Percentiles rank a stretch among this genome's conserved stretches.
Evolutionary conservation across 2,113 vertebrate genomes (phyloP).

Genomic region (Labeo catla): DNA sequence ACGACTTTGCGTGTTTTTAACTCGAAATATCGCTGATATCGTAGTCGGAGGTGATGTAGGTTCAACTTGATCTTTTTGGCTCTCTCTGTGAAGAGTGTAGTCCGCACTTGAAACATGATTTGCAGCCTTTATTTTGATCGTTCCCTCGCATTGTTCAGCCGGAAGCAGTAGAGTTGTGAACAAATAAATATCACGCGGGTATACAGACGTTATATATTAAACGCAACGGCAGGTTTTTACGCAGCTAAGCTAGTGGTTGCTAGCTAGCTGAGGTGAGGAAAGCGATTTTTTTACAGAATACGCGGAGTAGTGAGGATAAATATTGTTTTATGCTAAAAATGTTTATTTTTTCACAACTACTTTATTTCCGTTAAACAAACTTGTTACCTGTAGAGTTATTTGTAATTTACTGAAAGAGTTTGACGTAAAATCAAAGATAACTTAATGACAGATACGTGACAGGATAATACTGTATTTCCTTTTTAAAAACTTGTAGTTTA

Average conservation of each 20-base stretch:
- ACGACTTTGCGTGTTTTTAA: slow-evolving; percentile 7
- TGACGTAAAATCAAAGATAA: neutral
- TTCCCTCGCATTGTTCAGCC: slow-evolving; percentile 34
- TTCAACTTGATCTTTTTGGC: slow-evolving; percentile 66
- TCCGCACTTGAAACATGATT: slow-evolving; percentile 40
- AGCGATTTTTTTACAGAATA: slow-evolving; percentile 32
- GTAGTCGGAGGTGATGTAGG: slow-evolving; percentile 62
- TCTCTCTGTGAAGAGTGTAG: slow-evolving; percentile 49
- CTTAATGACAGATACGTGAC: neutral
- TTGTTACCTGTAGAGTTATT: neutral
- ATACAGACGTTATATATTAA: slow-evolving; percentile 58
- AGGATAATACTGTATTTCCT: neutral
- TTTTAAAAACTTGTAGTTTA: neutral
- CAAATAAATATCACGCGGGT: slow-evolving; percentile 44
- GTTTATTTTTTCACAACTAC: too few species aligned
- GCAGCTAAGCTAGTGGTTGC: slow-evolving; percentile 74
- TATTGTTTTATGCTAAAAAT: slow-evolving; percentile 23
- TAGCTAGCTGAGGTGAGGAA: slow-evolving; percentile 64
- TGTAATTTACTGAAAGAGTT: neutral
- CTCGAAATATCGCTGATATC: slow-evolving; percentile 43
- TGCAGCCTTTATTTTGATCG: slow-evolving; percentile 34
- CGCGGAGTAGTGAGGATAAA: slow-evolving; percentile 45
- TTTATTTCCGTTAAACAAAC: neutral
- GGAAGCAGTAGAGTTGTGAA: slow-evolving; percentile 40
- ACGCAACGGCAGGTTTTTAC: slow-evolving; percentile 65